phyloP scores from a whole-genome alignment of 2,888 invertebrate genomes.

The Pharmacophagus antenor region DNA sequence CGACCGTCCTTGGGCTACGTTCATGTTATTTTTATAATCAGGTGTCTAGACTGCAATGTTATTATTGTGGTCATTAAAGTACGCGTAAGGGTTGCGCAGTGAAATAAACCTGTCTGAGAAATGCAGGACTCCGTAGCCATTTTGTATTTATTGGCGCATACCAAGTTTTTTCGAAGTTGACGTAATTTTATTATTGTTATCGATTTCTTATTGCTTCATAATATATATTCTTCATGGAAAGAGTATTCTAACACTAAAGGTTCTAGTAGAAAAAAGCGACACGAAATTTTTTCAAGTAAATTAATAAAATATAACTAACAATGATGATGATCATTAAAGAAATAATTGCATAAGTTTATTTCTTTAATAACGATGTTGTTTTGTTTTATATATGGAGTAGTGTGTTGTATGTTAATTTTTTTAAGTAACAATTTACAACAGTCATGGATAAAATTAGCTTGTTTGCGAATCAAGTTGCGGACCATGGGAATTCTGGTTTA shows the following conservation, averaged over 20 bases:
- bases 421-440: slow-evolving; percentile 18
- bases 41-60: slow-evolving; percentile 24
- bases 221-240: too few relatives aligned
- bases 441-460: slow-evolving; percentile 4
- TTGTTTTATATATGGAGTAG: background rate
- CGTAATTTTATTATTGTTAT: slow-evolving; percentile 2
- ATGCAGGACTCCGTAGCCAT: background rate
- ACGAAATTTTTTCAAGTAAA: too few relatives aligned
- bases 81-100: background rate
- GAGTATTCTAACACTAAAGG: too few relatives aligned
- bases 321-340: too few relatives aligned
- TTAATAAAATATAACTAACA: too few relatives aligned
- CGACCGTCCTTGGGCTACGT: slow-evolving; percentile 21
- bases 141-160: background rate
- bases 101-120: slow-evolving; percentile 7
- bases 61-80: slow-evolving; percentile 22
- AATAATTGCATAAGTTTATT: background rate
- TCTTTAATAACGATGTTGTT: background rate
- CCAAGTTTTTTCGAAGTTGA: background rate
- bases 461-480: slow-evolving; percentile 9
- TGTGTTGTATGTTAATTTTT: slow-evolving; percentile 6
- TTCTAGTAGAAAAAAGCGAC: too few relatives aligned
- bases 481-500: slow-evolving; percentile 24
- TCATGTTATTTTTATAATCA: slow-evolving; percentile 27
- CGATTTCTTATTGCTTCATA: background rate